Base-by-base conservation (phyloP, 2,797 vertebrate genomes). In the Catamblyrhynchus diadema region DNA sequence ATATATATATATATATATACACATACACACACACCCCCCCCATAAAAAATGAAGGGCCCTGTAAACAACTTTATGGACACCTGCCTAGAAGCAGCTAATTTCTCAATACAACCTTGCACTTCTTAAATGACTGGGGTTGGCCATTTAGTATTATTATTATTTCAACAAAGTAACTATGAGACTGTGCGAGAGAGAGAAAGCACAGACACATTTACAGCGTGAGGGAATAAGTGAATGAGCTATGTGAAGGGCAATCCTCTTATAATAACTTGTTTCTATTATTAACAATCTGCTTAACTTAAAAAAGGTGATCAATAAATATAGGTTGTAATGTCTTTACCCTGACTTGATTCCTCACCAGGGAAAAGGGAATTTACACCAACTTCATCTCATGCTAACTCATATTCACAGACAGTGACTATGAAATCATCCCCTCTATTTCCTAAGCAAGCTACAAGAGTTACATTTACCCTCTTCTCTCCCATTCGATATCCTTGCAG, bases 401-500 rank as follows among this genome's bases (percentile, higher is more conserved):
- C 24, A 37, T 4, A 30, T 54, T 86, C 57, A 77, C 35, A 60
- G 24, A 22, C 5, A 35, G 35, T 3, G 19, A 62, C 35, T 47
- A 61, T 33, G 30, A 73, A 84, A 91, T 19, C 13, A 39, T 10
- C 95, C 54, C 22, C 10, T 56, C n/a, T 33, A 33, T 56, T 17
- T 54, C 50, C 41, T 57, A 82, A 71, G n/a, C n/a, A 62, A 65
- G 17, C 22, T 17, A n/a, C 25, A 9, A 85, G 21, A 73, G 21
- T 39, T 17, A 8, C 8, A 56, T 64, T 81, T 98, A 99, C 99
- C 98, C 93, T 98, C 87, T 97, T 96, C 96, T 98, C 98, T 10
- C 87, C 97, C 67, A 98, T 93, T 93, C 81, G 97, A 91, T 97
- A 95, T 74, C 98, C 98, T 92, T 80, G 98, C 80, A 97, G 98